Evolutionary conservation across 2,113 vertebrate genomes (phyloP), one percentile per base, ranked within the genome.

Genomic region (Rhodinocichla rosea): DNA sequence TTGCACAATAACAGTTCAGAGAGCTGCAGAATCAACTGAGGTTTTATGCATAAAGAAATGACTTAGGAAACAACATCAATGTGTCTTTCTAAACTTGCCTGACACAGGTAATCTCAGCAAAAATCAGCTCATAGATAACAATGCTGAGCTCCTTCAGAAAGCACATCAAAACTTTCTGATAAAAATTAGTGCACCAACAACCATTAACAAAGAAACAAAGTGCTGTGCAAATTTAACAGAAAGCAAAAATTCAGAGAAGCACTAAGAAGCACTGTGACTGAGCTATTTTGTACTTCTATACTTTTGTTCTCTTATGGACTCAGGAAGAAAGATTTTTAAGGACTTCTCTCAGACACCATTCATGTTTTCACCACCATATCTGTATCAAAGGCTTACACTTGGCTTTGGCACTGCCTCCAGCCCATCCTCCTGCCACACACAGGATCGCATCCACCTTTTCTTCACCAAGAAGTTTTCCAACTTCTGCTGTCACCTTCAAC

Each of bases 391-490:
- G 27, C 97, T 98, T 95, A 99, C 99, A 99, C 97, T 99, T 99
- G 63, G 99, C 99, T 93, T 98, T 98, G 87, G 98, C 99, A 15
- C 97, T 99, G 96, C 99, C 99, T 87, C 99, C 99, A 1, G 99
- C 99, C 99, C 99, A 99, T 94, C 99, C 99, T 89, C 99, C 99
- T 1, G 99, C 99, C 49, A 99, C 99, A 47, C 99, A 99, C 44
- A 99, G 90, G 93, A 99, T 99, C 0, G 99, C 99, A 7, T 99
- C 99, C 88, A 99, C 98, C 83, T 99, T 99, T 74, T 98, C 96
- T 33, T 99, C 98, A 44, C 99, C 98, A 56, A 99, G 97, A 92
- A 99, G 97, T 87, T 96, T 98, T 18, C 98, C 98, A 55, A 99
- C 97, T 45, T 99, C 99, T 42, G 98, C 30, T 1, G 99, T 99